phyloP scores from a whole-genome alignment of 2,113 vertebrate species.

The Zosterops hypoxanthus region DNA sequence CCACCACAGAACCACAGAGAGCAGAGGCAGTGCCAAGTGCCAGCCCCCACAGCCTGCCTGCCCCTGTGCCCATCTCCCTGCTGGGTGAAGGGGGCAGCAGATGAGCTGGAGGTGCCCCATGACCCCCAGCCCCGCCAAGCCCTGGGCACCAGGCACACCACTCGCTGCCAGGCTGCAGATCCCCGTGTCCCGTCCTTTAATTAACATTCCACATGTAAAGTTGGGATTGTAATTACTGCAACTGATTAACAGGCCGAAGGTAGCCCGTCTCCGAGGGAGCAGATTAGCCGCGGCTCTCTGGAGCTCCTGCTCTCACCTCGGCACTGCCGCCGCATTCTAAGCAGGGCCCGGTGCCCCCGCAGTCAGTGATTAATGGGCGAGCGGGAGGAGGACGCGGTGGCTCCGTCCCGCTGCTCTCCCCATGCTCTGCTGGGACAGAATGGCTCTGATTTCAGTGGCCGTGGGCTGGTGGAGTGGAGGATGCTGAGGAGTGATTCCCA shows the following conservation, averaged over 20 bases:
- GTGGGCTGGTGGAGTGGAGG: rapidly evolving
- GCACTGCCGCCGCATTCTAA: slow-evolving; percentile 77
- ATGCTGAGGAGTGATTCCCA: rapidly evolving
- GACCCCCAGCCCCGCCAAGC: background rate
- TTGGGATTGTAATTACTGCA: slow-evolving; percentile 82
- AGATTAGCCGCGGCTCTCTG: slow-evolving; percentile 76
- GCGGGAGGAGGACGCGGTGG: slow-evolving; percentile 38
- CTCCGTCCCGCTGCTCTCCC: slow-evolving; percentile 38
- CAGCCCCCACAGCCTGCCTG: background rate
- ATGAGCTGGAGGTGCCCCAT: background rate
- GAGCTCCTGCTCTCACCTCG: slow-evolving; percentile 65
- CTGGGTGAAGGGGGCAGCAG: background rate
- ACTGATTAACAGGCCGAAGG: slow-evolving; percentile 83
- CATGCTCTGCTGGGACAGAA: background rate
- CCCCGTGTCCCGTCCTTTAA: slow-evolving; percentile 15
- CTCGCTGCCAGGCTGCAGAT: background rate
- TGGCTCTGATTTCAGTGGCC: rapidly evolving
- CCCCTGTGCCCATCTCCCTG: rapidly evolving
- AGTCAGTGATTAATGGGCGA: slow-evolving; percentile 73
- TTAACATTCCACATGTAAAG: slow-evolving; percentile 77
- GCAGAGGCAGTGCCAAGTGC: background rate
- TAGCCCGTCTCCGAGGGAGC: slow-evolving; percentile 76
- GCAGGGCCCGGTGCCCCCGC: slow-evolving; percentile 44
- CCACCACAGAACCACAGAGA: rapidly evolving
- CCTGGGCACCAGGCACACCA: background rate